Evolutionary conservation across 1,140 invertebrate genomes (phyloP), one percentile per base, ranked within the genome.

Genomic region (Triops cancriformis): DNA sequence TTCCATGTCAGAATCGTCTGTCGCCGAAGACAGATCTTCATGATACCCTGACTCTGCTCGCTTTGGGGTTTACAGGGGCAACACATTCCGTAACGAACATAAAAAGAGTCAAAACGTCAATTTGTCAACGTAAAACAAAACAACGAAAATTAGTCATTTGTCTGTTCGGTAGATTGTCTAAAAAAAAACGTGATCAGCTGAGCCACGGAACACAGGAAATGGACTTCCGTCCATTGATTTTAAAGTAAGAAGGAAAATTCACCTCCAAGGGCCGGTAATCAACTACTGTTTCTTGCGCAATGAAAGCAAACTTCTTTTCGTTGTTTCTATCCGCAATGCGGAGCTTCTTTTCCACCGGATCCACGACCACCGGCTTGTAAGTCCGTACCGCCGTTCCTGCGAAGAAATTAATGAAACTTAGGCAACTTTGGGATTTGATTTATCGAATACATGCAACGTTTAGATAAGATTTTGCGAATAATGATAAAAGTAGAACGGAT

Each of bases 231-330:
- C n/a, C n/a, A n/a, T n/a, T n/a, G n/a, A n/a, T n/a, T n/a, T n/a
- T n/a, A n/a, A 74, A 74, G 10, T 6, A 37, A 73, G 45, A 72
- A 7, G 37, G 72, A 31, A 27, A 72, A 80, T 81, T 82, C 80
- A 85, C 85, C 80, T 89, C 87, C 5, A 91, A 86, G 6, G 92
- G 90, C 80, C 93, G 87, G 84, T 95, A 95, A 85, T 95, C 93
- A 43, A 93, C 91, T 76, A 92, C 89, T 14, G 93, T 94, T 86
- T 93, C 91, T 4, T 90, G 89, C 26, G 91, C 90, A 1, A 95
- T 86, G 84, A 94, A 94, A 1, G 91, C 91, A 84, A 94, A 93
- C 85, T 94, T 95, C 85, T 90, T 91, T 80, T 91, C 90, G 81
- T 91, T 93, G 84, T 94, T 94, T 11, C 90, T 86, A 81, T 92